Base-by-base conservation (phyloP, 2,113 vertebrate species). In the Silurus asotus region DNA sequence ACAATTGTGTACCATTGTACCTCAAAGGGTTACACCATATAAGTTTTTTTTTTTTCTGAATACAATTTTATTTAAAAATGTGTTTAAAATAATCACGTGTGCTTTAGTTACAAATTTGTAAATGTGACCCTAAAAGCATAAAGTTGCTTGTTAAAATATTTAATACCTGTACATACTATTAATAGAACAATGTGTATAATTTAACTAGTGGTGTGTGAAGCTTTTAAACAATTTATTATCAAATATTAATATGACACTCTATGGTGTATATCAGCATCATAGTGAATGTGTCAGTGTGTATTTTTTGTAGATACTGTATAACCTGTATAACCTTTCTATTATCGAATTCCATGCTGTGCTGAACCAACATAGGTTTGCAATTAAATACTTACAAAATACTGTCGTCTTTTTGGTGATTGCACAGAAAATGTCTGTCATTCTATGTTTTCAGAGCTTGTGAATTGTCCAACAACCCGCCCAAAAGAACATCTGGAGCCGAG, bases 391-490 rank as follows among this genome's bases (percentile, higher is more conserved):
- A 58, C 20, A 8, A 48, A 49, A 19, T 23, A 23, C 70, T 51
- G 70, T 20, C 14, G 19, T 45, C 10, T 74, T 49, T 51, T 49
- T 74, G 1, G 1, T n/a, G 45, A 74, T 51, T 49, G 6, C 70
- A 74, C 70, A 74, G 51, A 20, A 20, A 74, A 51, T 51, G 20
- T 74, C 70, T 74, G 17, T 49, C 49, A 23, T 53, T 65, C 20
- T 82, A 1, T 58, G 45, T 75, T 49, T 49, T 84, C 28, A 14
- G 77, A 81, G 37, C 56, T 51, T 61, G 48, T 28, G 15, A 80
- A 45, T 79, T 51, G 6, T 37, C 84, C 84, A 80, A 20, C 28
- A 69, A 77, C n/a, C 64, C 84, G 81, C 84, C 84, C 84, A 56
- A 53, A 2, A 25, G 37, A 72, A 86, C 84, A 86, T 86, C 77